Percentiles rank a stretch among this genome's conserved stretches.
These are phyloP conservation scores for Eupithecia abbreviata DNA, from an alignment of 2,888 invertebrate genomes.

Conservation along the genomic window DNA sequence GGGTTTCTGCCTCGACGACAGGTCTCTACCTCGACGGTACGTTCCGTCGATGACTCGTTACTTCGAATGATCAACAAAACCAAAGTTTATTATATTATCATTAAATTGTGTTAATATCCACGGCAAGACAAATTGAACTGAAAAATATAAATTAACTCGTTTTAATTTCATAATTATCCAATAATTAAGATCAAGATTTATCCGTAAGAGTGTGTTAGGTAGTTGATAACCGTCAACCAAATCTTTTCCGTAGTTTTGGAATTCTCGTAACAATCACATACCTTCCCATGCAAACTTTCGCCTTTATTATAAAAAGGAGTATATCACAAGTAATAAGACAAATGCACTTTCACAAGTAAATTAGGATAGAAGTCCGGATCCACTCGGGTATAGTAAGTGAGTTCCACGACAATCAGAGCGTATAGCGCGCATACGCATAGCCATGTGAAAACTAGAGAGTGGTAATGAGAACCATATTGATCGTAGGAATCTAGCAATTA, in stretches of 20 bases:
- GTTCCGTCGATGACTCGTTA: too few relatives aligned
- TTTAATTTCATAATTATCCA: too few relatives aligned
- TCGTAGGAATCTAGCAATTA: slow-evolving; percentile 35
- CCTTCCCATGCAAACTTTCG: neutral
- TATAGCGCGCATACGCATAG: slow-evolving; percentile 57
- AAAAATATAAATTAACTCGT: too few relatives aligned
- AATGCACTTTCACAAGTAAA: slow-evolving; percentile 28
- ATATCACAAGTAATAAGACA: slow-evolving; percentile 6
- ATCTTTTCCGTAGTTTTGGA: neutral
- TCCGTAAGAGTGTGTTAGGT: neutral
- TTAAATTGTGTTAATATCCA: too few relatives aligned
- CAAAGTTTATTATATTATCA: too few relatives aligned
- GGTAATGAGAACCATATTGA: slow-evolving; percentile 41
- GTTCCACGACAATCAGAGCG: slow-evolving; percentile 65
- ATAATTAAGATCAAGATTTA: neutral
- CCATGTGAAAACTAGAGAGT: slow-evolving; percentile 56
- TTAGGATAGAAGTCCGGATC: slow-evolving; percentile 40
- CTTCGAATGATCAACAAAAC: too few relatives aligned
- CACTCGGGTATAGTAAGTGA: slow-evolving; percentile 35
- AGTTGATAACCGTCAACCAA: neutral
- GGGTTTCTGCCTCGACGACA: too few relatives aligned
- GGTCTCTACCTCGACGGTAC: too few relatives aligned
- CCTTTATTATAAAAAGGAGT: neutral
- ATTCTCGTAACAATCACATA: neutral
- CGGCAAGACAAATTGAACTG: too few relatives aligned